Conservation (phyloP, 2,888 invertebrate genomes). For the Coleophora deauratella region DNA sequence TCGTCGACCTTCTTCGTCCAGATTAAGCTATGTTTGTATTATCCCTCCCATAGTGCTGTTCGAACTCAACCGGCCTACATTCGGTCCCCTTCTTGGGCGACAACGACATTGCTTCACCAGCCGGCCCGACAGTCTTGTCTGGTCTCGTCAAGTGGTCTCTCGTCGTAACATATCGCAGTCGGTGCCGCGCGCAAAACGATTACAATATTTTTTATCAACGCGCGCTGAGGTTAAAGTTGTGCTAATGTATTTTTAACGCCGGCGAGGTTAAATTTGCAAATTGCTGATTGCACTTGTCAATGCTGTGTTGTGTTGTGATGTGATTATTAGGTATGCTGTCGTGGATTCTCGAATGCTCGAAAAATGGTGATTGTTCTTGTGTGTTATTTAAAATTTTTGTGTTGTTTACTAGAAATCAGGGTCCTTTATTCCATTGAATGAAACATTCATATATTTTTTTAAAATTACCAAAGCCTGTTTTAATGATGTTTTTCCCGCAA, state of each 20-base stretch:
- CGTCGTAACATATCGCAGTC: slow-evolving; percentile 27
- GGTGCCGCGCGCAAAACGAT: slow-evolving; percentile 15
- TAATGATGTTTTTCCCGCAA: too few relatives aligned
- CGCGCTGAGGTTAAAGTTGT: slow-evolving; percentile 33
- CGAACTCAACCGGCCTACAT: slow-evolving; percentile 57
- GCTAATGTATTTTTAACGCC: background rate
- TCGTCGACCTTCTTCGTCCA: slow-evolving; percentile 8
- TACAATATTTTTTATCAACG: slow-evolving; percentile 24
- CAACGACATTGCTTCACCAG: too few relatives aligned
- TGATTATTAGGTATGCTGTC: too few relatives aligned
- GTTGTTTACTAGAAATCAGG: too few relatives aligned
- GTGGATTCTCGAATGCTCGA: too few relatives aligned
- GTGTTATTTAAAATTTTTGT: too few relatives aligned
- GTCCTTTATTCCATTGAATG: too few relatives aligned
- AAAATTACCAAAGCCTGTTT: too few relatives aligned
- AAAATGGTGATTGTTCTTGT: too few relatives aligned
- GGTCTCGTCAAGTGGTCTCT: slow-evolving; percentile 52
- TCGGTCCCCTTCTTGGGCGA: slow-evolving; percentile 53
- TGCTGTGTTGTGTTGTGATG: too few relatives aligned
- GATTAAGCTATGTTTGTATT: slow-evolving; percentile 14
- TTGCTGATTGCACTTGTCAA: too few relatives aligned
- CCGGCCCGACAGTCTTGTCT: slow-evolving; percentile 35
- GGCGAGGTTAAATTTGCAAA: background rate
- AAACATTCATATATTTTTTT: too few relatives aligned
- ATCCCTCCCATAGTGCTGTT: slow-evolving; percentile 48